phyloP scores from a whole-genome alignment of 1,140 invertebrate genomes.

The Schlechtendalia chinensis region DNA sequence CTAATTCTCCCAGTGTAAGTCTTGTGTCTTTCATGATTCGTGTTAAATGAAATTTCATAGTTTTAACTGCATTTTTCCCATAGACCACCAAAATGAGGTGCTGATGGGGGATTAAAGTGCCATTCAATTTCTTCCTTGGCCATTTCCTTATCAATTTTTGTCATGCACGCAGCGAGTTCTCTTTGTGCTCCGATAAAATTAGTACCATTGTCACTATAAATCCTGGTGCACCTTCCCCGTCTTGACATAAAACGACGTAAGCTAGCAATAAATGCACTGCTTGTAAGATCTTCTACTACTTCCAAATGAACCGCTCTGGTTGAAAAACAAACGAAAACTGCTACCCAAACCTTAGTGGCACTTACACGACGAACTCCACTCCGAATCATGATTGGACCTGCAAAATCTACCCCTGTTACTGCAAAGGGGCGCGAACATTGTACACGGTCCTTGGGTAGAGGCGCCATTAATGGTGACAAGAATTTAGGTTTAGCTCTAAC shows the following conservation, averaged over 20 bases:
- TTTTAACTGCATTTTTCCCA: slow-evolving; percentile 54
- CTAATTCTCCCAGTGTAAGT: slow-evolving; percentile 3
- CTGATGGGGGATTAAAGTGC: not conserved
- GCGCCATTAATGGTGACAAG: slow-evolving; percentile 7
- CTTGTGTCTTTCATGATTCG: not conserved
- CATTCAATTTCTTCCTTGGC: not conserved
- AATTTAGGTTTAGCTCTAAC: not conserved
- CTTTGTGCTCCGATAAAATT: not conserved
- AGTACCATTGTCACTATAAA: slow-evolving; percentile 6
- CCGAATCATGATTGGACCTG: not conserved
- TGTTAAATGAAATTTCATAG: slow-evolving; percentile 54
- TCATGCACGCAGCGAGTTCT: not conserved
- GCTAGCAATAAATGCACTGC: not conserved
- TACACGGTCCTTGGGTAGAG: slow-evolving; percentile 3
- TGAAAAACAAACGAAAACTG: not conserved
- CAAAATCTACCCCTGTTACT: slow-evolving; percentile 14
- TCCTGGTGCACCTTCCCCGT: not conserved
- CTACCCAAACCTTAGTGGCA: not conserved
- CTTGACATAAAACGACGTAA: slow-evolving; percentile 34
- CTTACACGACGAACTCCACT: not conserved
- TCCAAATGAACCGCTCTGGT: slow-evolving; percentile 30
- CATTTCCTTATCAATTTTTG: not conserved
- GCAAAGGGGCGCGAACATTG: not conserved
- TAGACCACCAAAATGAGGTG: slow-evolving; percentile 49
- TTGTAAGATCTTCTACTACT: not conserved